Evolutionary conservation across 1,140 invertebrate species (phyloP), one percentile per base, ranked within the genome.

Genomic region (Rhysida immarginata): DNA sequence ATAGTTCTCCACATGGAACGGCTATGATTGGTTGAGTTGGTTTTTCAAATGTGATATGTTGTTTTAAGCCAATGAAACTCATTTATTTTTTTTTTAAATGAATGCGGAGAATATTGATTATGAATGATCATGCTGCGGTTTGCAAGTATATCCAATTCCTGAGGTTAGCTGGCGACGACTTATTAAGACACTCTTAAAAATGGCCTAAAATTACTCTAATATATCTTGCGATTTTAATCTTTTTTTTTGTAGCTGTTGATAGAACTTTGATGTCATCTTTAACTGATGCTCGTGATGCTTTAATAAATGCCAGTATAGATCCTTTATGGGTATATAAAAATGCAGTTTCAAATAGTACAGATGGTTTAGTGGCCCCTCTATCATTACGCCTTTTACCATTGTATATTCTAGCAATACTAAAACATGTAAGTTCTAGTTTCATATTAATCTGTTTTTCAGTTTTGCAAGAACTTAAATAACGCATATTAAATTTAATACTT

Each of bases 241-340:
- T 59, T 43, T 57, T 59, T 56, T 53, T 64, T 73, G 63, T 65
- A 88, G 90, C 92, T 62, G 93, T 96, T 23, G 96, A 99, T 69
- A 78, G 91, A 51, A 90, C 87, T 57, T 74, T 86, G 57, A 77
- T 84, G 43, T 85, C 87, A 13, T 88, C 84, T 42, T 71, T 98
- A 62, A 78, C 81, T 2, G 95, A 99, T 73, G 95, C 95, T 2
- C 75, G 92, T 49, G 96, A 99, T 71, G 96, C 94, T 11, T 78
- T 99, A 55, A 87, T 96, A 43, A 97, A 96, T 74, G 93, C 91
- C 41, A 88, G 84, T 2, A 80, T 95, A 45, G 96, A 99, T 74
- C 80, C 88, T 58, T 71, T 98, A 25, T 80, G 80, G 49, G 81
- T 91, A 2, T 97, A 85, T 68, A 82, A 83, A 65, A 61, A 81